phyloP scores from a whole-genome alignment of 2,888 invertebrate genomes.

The Caenorhabditis japonica region DNA sequence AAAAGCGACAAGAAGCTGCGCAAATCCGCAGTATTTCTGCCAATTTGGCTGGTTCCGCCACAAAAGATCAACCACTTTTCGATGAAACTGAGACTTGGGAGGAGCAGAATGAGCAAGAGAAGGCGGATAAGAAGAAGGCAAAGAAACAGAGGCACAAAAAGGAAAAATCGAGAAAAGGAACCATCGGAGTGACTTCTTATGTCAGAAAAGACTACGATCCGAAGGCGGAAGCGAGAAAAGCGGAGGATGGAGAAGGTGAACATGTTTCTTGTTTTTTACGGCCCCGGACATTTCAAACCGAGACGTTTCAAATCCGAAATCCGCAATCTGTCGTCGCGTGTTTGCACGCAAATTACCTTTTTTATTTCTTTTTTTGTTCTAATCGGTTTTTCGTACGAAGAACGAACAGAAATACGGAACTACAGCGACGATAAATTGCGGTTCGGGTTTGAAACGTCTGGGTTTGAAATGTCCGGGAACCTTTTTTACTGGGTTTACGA shows the following conservation, averaged over 20 bases:
- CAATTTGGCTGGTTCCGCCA: constrained; percentile 1
- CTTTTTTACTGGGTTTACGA: no score
- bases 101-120: constrained; percentile 10
- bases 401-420: no score
- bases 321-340: no score
- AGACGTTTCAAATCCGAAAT: no score
- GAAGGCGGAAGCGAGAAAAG: constrained; percentile 9
- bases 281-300: no score
- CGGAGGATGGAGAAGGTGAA: constrained; percentile 4
- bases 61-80: constrained; percentile 38
- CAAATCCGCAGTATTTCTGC: constrained; percentile 26
- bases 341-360: no score
- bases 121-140: constrained; percentile 46
- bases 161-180: constrained; percentile 34
- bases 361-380: no score
- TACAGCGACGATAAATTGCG: no score
- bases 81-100: constrained; percentile 54
- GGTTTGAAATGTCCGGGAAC: no score
- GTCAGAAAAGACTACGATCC: constrained; percentile 35
- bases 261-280: no score
- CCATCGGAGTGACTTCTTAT: constrained; percentile 29
- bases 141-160: constrained; percentile 35
- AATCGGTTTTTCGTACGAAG: no score
- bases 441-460: no score
- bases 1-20: constrained; percentile 56